Evolutionary conservation across 2,113 vertebrate species (phyloP), one percentile per base, ranked within the genome.

Genomic region (Apodemus sylvaticus): DNA sequence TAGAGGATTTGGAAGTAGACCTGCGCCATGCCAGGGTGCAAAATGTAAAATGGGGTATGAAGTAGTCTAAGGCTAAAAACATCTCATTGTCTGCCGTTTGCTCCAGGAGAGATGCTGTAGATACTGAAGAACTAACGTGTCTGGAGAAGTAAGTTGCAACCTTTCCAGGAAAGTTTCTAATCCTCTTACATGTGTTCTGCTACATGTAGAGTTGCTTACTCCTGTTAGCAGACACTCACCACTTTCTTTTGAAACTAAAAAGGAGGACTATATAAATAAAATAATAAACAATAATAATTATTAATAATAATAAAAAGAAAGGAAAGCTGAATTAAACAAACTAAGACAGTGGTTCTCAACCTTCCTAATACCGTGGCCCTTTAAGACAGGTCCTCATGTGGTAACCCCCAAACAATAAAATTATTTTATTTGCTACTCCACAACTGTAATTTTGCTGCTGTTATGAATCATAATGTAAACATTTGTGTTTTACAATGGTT

Each of bases 121-220:
- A 62, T 64, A 36, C 22, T 60, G 13, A 73, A 70, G 48, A 51
- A n/a, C 4, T 53, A 6, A 68, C 70, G 12, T 26, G 6, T 45
- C 29, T 7, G 29, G 36, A 7, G 1, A 13, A 88, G 53, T 4
- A 91, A 29, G 14, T 14, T 53, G 9, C 31, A 45, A 85, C 42
- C 68, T 3, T 74, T 7, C 74, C 19, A 39, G 22, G 10, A 29
- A n/a, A 70, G 19, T 92, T 66, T 39, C 13, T 87, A 31, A 8
- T 45, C 19, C 51, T 60, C 42, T 5, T 7, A 34, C 6, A 36
- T 0, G 0, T 60, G 76, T 74, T 64, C 17, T 55, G 39, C 3
- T 22, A 9, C 26, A 36, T 20, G 4, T 36, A 36, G 48, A 91
- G 4, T 3, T 82, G 8, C 48, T 89, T 5, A 1, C 22, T 87